These are phyloP conservation scores for Diachasmimorpha longicaudata DNA, from an alignment of 1,140 invertebrate genomes.

Conservation along the genomic window DNA sequence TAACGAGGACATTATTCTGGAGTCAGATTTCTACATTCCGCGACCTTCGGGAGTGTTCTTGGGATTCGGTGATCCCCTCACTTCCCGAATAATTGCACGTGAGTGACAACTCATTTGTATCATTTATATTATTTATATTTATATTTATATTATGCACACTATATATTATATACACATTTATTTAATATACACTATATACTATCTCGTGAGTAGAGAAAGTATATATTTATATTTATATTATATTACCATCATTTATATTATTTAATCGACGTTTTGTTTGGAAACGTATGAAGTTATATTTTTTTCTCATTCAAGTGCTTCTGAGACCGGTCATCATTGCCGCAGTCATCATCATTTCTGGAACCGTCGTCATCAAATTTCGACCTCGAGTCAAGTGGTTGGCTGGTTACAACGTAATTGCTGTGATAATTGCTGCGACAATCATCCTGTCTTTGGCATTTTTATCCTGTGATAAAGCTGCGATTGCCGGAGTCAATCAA, in stretches of 20 bases:
- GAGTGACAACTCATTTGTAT: no score
- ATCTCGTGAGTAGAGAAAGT: no score
- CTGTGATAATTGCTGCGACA: conserved; percentile 56
- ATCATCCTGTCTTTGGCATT: conserved; percentile 68
- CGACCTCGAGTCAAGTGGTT: conserved; percentile 65
- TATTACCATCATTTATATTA: not conserved
- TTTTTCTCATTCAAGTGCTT: conserved; percentile 39
- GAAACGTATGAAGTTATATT: not conserved
- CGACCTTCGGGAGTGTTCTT: conserved; percentile 60
- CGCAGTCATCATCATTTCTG: conserved; percentile 67
- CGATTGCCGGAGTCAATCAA: conserved; percentile 52
- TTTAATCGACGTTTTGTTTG: not conserved
- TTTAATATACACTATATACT: no score
- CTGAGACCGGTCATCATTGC: conserved; percentile 70
- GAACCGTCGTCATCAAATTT: conserved; percentile 67
- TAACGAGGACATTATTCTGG: conserved; percentile 66
- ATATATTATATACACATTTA: no score
- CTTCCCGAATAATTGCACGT: conserved; percentile 62
- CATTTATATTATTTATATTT: not conserved
- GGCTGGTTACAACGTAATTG: conserved; percentile 66
- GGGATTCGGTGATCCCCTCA: conserved; percentile 65
- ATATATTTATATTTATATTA: no score
- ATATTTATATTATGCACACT: no score
- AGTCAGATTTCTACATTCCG: conserved; percentile 67
- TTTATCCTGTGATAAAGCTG: conserved; percentile 64